Evolutionary conservation across 2,797 vertebrate species (phyloP).

Genomic region (Girardinus metallicus): DNA sequence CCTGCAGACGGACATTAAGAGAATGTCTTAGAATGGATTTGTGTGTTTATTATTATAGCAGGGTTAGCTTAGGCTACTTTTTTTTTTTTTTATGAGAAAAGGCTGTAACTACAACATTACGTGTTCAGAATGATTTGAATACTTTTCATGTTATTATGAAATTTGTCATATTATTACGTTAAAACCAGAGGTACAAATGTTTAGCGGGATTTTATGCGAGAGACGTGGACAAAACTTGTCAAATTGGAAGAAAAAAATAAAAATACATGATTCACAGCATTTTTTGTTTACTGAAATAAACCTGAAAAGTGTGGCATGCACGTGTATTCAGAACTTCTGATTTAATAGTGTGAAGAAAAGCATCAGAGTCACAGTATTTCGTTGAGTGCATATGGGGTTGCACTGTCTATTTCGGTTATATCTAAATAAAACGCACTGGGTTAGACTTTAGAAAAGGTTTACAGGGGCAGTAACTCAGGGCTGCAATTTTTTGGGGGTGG

Average conservation of each 20-base stretch:
- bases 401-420: background rate
- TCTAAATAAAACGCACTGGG: too few species aligned
- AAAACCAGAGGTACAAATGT: background rate
- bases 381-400: background rate
- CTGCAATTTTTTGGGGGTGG: too few species aligned
- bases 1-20: constrained; percentile 64
- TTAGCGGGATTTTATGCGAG: background rate
- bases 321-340: background rate
- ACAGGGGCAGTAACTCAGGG: too few species aligned
- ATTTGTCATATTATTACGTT: background rate
- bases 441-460: too few species aligned
- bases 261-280: background rate
- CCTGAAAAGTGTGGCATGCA: background rate
- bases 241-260: background rate
- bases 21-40: background rate
- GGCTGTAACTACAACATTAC: background rate
- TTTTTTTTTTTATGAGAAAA: background rate
- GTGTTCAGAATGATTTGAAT: background rate
- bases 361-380: background rate
- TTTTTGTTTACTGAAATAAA: background rate
- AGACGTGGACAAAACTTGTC: background rate
- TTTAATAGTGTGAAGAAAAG: background rate
- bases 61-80: background rate
- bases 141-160: too few species aligned
- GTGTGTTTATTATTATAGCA: background rate